A percentile compares a stretch with the other conserved stretches of the same genome.
Conservation (phyloP, 2,888 invertebrate genomes). For the Saturnia japonica region DNA sequence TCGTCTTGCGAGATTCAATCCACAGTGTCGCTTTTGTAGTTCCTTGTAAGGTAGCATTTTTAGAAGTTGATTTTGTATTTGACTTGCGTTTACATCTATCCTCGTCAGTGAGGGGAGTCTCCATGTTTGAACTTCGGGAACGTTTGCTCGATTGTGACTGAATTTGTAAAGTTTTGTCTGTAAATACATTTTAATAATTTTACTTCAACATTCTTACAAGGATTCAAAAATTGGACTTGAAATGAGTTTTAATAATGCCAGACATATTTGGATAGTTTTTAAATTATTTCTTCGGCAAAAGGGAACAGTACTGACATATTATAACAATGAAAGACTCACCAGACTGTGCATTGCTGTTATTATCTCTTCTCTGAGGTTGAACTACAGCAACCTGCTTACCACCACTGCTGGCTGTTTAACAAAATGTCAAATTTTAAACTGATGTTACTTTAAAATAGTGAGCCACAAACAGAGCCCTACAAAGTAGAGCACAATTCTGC, state of each 20-base stretch:
- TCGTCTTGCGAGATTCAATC: constrained; percentile 62
- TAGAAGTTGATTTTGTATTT: constrained; percentile 23
- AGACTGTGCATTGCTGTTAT: constrained; percentile 38
- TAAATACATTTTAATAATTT: background rate
- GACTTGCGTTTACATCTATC: constrained; percentile 29
- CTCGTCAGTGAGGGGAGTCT: constrained; percentile 21
- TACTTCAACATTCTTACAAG: background rate
- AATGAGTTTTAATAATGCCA: background rate
- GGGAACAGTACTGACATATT: background rate
- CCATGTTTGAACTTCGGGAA: background rate
- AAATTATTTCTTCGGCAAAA: background rate
- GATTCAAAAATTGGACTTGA: background rate
- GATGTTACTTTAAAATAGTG: too few relatives aligned
- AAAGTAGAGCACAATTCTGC: too few relatives aligned
- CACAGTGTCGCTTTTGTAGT: constrained; percentile 63
- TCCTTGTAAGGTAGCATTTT: constrained; percentile 13
- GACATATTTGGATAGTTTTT: background rate
- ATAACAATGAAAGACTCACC: constrained; percentile 43
- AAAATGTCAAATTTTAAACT: background rate
- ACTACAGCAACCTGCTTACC: constrained; percentile 75
- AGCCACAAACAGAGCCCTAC: too few relatives aligned
- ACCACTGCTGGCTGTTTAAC: constrained; percentile 41
- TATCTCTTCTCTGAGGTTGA: constrained; percentile 69
- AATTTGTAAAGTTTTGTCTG: constrained; percentile 1
- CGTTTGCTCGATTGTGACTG: constrained; percentile 7